Base-by-base conservation (phyloP, 2,797 vertebrate species). In the Coluber constrictor region DNA sequence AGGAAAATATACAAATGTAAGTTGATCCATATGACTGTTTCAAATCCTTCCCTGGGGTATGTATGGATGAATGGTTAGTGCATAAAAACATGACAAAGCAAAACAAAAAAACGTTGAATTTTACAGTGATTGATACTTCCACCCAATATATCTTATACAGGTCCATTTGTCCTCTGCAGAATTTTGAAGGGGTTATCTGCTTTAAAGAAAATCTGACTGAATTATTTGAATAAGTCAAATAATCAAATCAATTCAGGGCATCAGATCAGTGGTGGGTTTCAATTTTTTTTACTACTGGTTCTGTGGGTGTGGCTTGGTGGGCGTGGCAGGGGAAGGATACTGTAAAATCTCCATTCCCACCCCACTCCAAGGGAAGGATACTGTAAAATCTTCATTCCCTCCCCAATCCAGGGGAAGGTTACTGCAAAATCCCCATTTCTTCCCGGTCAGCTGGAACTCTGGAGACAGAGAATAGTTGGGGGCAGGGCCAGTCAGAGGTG, bases 1-100 rank as follows among this genome's bases (percentile, higher is more conserved):
- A 79, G 43, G 13, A 66, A 90, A 47, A 18, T 20, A 54, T 55
- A 4, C 43, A 89, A 60, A 37, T 59, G 43, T 25, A 29, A 66
- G 37, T 37, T 16, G 29, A 29, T 74, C 5, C 23, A 54, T 54
- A 32, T 0, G 0, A 88, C 89, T 43, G 20, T 43, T 43, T 59
- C 37, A 93, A 11, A 11, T 60, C n/a, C 54, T 63, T 25, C 86
- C 87, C 0, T 0, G 92, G 93, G 90, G 2, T 37, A 51, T 29
- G 51, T 10, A 66, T 90, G 32, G 18, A 54, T 79, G 56, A 86
- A 63, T 47, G 13, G 18, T 83, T 18, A 56, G 43, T 56, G 32
- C 25, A 87, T 57, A 55, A 90, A 79, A 29, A 13, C 27, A 57
- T 3, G 54, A 91, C n/a, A 25, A 4, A 63, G 2, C 3, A 91